Evolutionary conservation across 2,888 invertebrate species (phyloP).

Genomic region (Plemyria rubiginata): DNA sequence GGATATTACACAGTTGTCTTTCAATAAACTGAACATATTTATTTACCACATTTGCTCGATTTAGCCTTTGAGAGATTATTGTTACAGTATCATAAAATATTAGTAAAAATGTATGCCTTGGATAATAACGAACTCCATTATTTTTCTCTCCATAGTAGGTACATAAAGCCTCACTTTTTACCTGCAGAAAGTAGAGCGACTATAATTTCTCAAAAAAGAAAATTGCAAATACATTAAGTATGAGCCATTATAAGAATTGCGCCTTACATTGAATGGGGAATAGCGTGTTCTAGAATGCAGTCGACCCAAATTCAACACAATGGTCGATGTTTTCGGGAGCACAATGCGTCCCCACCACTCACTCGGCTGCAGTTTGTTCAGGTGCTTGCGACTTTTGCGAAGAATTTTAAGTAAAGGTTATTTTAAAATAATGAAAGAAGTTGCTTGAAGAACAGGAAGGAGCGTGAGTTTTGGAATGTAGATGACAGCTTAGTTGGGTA

Average conservation of each 20-base stretch:
- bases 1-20: too few species aligned
- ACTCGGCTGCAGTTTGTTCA: slow-evolving; percentile 62
- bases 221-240: slow-evolving; percentile 40
- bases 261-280: slow-evolving; percentile 46
- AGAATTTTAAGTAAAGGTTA: slow-evolving; percentile 40
- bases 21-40: too few species aligned
- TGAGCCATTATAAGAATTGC: slow-evolving; percentile 42
- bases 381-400: slow-evolving; percentile 60
- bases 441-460: neutral
- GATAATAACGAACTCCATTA: too few species aligned
- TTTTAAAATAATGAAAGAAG: slow-evolving; percentile 45
- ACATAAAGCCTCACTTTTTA: slow-evolving; percentile 10
- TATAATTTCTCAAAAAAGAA: slow-evolving; percentile 19
- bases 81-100: too few species aligned
- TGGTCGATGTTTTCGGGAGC: slow-evolving; percentile 69
- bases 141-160: too few species aligned
- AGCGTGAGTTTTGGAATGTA: neutral
- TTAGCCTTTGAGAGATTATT: too few species aligned
- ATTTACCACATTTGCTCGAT: too few species aligned
- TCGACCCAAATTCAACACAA: slow-evolving; percentile 70
- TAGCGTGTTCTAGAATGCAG: slow-evolving; percentile 62
- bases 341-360: slow-evolving; percentile 68
- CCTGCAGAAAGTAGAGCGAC: slow-evolving; percentile 16
- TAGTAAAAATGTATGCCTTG: too few species aligned
- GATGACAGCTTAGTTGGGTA: neutral